Evolutionary conservation across 1,140 invertebrate species (phyloP).

Genomic region (Philaenus spumarius): DNA sequence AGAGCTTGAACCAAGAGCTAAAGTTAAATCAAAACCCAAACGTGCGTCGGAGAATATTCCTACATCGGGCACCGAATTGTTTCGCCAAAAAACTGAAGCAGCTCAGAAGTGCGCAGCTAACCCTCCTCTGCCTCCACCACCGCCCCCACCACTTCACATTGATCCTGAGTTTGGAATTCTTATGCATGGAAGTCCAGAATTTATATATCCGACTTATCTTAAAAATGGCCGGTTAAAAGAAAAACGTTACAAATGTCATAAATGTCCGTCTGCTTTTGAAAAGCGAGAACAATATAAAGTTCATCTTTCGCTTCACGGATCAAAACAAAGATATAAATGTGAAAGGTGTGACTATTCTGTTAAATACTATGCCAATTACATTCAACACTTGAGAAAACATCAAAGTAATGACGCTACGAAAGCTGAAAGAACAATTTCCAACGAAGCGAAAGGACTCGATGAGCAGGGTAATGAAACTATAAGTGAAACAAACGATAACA

Average conservation of each 20-base stretch:
- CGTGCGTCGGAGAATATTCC: constrained; percentile 41
- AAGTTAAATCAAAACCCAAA: constrained; percentile 21
- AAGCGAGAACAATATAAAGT: constrained; percentile 79
- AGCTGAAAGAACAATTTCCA: constrained; percentile 22
- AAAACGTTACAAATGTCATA: constrained; percentile 74
- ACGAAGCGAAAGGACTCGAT: constrained; percentile 1
- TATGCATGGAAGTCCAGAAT: constrained; percentile 66
- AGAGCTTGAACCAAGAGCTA: constrained; percentile 15
- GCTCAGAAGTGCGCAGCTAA: constrained; percentile 9
- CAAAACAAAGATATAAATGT: constrained; percentile 75
- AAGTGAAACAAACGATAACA: constrained; percentile 42
- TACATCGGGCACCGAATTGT: constrained; percentile 54
- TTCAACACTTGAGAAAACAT: constrained; percentile 72
- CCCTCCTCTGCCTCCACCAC: not conserved
- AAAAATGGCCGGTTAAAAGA: constrained; percentile 67
- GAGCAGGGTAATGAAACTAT: constrained; percentile 7
- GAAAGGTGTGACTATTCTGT: constrained; percentile 84
- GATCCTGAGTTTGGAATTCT: constrained; percentile 59
- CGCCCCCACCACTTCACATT: constrained; percentile 40
- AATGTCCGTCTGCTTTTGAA: constrained; percentile 83
- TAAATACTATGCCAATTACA: constrained; percentile 75
- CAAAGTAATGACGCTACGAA: constrained; percentile 50
- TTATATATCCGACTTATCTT: constrained; percentile 65
- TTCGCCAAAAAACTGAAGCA: constrained; percentile 52
- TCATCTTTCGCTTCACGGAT: constrained; percentile 75